These are phyloP conservation scores for Lophius americanus DNA, from an alignment of 2,797 vertebrate species.

Conservation along the genomic window DNA sequence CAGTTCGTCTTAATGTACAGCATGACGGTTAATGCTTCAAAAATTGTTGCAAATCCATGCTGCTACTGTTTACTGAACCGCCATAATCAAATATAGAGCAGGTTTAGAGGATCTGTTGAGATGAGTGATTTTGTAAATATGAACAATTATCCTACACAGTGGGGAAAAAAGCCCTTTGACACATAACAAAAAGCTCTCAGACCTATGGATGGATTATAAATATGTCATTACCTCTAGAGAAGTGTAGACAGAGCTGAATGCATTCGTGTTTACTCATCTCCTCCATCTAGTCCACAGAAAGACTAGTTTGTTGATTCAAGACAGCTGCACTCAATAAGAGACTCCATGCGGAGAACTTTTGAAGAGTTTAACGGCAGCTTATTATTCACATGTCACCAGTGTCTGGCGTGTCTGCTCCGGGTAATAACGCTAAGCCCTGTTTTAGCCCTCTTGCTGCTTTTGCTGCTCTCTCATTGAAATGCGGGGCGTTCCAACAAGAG, in stretches of 20 bases:
- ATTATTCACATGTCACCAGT: conserved; percentile 78
- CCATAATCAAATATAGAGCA: conserved; percentile 17
- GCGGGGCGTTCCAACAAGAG: conserved; percentile 33
- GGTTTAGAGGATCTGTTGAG: conserved; percentile 12
- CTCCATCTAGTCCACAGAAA: conserved; percentile 42
- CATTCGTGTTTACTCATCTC: conserved; percentile 47
- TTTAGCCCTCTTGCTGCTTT: conserved; percentile 46
- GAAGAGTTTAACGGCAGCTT: conserved; percentile 55
- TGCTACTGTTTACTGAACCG: conserved; percentile 22
- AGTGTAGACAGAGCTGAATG: conserved; percentile 51
- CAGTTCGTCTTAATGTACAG: conserved; percentile 7
- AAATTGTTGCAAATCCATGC: conserved; percentile 12
- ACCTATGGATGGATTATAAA: conserved; percentile 9
- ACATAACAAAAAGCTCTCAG: conserved; percentile 7
- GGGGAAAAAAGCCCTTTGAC: conserved; percentile 31
- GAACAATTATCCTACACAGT: conserved; percentile 15
- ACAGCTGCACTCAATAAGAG: conserved; percentile 75
- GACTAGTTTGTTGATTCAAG: conserved; percentile 71
- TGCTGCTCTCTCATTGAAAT: conserved; percentile 30
- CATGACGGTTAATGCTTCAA: background rate
- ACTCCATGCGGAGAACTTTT: conserved; percentile 68
- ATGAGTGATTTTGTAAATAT: conserved; percentile 1
- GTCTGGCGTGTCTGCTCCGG: conserved; percentile 65
- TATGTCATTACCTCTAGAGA: conserved; percentile 46
- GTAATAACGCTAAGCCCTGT: conserved; percentile 49